Base-by-base conservation (phyloP, 2,797 vertebrate species). In the Diplodus puntazzo region DNA sequence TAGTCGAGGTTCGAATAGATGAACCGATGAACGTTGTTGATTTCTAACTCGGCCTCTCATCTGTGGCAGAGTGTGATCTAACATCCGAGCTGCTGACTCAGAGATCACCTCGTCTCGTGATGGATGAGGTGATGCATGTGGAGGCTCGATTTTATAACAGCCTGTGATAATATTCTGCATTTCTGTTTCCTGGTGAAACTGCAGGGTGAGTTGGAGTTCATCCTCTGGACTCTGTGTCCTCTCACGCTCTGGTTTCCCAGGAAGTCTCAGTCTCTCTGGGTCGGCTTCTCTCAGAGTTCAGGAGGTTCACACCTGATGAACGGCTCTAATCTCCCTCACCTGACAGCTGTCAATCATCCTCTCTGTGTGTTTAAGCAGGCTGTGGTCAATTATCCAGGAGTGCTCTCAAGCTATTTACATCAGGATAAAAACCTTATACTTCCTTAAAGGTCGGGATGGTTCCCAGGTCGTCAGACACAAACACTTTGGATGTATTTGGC, bases 31-130 rank as follows among this genome's bases (percentile, higher is more conserved):
- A 23, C 18, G 54, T 45, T 39, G 20, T 10, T 45, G 66, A 67
- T 49, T 58, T 55, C 20, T 66, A 59, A 34, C 75, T 55, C 57
- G 39, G 43, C 0, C 43, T 53, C 5, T 66, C 13, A 55, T 77
- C 59, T 60, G 75, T 42, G 18, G 55, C 55, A 3, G 50, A 5
- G 46, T 62, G 77, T 73, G 54, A 73, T 55, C 52, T 25, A 12
- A 62, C 70, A 60, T 72, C 68, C 39, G 27, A 62, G 69, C 75
- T 73, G 80, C 76, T 83, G 87, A 76, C 82, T 79, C 59, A 12
- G 73, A 89, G 88, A 87, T 86, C 46, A 77, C 45, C 73, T 71
- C 13, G 53, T 43, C 77, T 59, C 21, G 23, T 79, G 78, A 73
- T 27, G 72, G 77, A 74, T 73, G 77, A 85, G 75, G 65, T 54